Percentiles rank a stretch among this genome's conserved stretches.
Conservation (phyloP, 1,140 invertebrate genomes). For the Macrostomum lignano region DNA sequence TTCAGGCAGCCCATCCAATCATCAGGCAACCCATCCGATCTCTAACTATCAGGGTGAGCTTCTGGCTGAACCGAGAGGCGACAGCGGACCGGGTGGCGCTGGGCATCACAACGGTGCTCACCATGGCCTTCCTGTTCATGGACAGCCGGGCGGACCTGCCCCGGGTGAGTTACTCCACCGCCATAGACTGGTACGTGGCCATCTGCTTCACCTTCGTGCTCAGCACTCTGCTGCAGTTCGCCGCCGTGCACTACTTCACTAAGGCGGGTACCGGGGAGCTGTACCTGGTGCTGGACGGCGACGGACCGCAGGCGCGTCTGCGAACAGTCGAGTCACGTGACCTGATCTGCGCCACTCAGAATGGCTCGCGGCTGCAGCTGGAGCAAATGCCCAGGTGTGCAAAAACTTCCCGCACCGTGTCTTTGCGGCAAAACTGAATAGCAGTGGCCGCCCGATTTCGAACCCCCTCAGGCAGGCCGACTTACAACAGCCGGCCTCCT, state of each 20-base stretch:
- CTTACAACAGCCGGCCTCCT: too few relatives aligned
- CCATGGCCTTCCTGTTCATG: conserved; percentile 34
- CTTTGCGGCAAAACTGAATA: too few relatives aligned
- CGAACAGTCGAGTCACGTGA: not conserved
- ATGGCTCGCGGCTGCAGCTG: not conserved
- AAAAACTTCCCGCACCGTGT: too few relatives aligned
- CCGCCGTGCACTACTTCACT: conserved; percentile 71
- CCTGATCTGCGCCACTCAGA: not conserved
- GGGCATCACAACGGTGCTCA: conserved; percentile 35
- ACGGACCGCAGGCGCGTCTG: not conserved
- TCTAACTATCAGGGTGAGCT: too few relatives aligned
- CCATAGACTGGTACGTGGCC: conserved; percentile 62
- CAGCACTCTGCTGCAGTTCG: conserved; percentile 62
- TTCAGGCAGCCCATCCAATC: too few relatives aligned
- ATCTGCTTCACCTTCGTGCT: conserved; percentile 78
- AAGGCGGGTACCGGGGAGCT: conserved; percentile 30
- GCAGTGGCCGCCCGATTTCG: too few relatives aligned
- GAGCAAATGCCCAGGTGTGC: conserved; percentile 1
- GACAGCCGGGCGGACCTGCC: conserved; percentile 33
- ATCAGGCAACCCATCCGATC: too few relatives aligned
- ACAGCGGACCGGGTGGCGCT: conserved; percentile 34
- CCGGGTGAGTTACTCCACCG: conserved; percentile 47
- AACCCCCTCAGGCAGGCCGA: too few relatives aligned
- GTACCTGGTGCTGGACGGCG: not conserved
- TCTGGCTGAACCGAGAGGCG: conserved; percentile 46